These are phyloP conservation scores for Heterocephalus glaber DNA, from an alignment of 2,113 vertebrate genomes.

Conservation along the genomic window DNA sequence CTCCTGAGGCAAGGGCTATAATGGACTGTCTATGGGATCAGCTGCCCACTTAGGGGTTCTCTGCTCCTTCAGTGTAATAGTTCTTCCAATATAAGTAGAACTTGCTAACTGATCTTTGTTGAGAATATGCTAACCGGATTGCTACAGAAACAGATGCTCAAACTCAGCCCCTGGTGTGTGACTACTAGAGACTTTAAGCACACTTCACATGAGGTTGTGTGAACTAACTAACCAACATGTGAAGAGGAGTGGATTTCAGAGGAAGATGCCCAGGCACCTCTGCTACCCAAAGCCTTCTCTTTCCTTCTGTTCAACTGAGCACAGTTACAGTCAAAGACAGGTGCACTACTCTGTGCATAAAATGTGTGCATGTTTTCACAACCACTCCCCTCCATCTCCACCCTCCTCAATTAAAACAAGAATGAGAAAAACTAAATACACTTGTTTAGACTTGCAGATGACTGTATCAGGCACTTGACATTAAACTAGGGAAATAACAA, in stretches of 20 bases:
- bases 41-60: background rate
- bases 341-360: background rate
- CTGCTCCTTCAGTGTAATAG: background rate
- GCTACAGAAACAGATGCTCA: background rate
- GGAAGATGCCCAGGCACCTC: background rate
- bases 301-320: background rate
- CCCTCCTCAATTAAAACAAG: conserved; percentile 39
- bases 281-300: background rate
- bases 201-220: background rate
- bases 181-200: background rate
- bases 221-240: background rate
- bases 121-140: background rate
- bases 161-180: background rate
- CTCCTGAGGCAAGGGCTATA: background rate
- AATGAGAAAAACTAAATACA: conserved; percentile 59
- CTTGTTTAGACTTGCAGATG: conserved; percentile 65
- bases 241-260: background rate
- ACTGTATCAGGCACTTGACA: conserved; percentile 80
- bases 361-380: background rate
- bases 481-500: conserved; percentile 65
- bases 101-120: background rate
- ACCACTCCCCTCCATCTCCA: background rate
- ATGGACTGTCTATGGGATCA: background rate
- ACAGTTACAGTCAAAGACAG: background rate
- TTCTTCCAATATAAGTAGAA: background rate